Conservation (phyloP, 1,140 invertebrate genomes). For the Temnothorax nylanderi region DNA sequence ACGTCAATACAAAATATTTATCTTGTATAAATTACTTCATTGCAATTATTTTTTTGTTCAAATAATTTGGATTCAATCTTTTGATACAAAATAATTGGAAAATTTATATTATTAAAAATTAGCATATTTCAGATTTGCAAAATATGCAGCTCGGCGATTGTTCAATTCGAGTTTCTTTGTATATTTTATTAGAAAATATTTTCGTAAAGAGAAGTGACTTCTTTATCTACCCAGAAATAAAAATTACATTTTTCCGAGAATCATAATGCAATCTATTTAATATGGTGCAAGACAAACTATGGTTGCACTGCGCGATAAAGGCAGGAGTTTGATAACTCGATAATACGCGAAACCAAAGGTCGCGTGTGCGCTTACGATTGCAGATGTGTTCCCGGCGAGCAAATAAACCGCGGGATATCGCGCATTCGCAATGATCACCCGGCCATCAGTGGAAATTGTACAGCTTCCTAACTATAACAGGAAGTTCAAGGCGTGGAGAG, state of each 20-base stretch:
- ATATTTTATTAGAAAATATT: not conserved
- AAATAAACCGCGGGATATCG: slow-evolving; percentile 19
- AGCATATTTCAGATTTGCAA: not conserved
- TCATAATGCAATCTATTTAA: not conserved
- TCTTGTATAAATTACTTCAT: not conserved
- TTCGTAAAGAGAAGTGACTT: not conserved
- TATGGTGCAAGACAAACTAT: not conserved
- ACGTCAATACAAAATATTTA: not conserved
- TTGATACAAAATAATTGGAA: not conserved
- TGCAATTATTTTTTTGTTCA: not conserved
- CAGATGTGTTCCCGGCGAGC: not conserved
- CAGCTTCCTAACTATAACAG: slow-evolving; percentile 33
- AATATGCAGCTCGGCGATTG: no score
- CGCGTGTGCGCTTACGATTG: not conserved
- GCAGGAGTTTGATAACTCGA: slow-evolving; percentile 29
- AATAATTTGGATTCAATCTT: not conserved
- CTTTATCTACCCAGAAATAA: not conserved
- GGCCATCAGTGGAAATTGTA: slow-evolving; percentile 31
- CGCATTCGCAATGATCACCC: slow-evolving; percentile 5
- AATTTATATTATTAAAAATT: not conserved
- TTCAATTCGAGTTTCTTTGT: not conserved
- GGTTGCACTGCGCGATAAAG: not conserved
- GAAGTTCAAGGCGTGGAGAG: slow-evolving; percentile 21
- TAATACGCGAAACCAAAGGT: not conserved
- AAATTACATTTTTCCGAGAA: not conserved